Percentiles rank a stretch among this genome's conserved stretches.
These are phyloP conservation scores for Nezara viridula DNA, from an alignment of 2,888 invertebrate species.

Conservation along the genomic window DNA sequence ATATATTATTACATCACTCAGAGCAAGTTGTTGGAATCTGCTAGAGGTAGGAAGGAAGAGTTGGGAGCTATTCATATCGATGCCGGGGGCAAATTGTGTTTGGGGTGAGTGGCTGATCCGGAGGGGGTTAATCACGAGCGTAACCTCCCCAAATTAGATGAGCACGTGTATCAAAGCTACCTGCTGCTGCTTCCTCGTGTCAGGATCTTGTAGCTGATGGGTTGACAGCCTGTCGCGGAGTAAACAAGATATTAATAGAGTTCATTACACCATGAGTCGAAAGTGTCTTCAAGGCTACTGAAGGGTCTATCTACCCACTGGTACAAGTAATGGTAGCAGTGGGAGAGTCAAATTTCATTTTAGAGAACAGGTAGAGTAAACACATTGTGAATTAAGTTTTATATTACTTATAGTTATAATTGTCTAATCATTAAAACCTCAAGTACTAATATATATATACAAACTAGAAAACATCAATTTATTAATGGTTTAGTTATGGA, in stretches of 20 bases:
- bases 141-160: slow-evolving; percentile 19
- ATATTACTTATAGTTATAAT: too few relatives aligned
- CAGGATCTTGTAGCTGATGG: background rate
- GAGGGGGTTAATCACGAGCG: background rate
- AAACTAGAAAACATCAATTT: too few relatives aligned
- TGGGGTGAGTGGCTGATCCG: background rate
- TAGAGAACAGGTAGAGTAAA: too few relatives aligned
- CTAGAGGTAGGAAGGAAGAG: background rate
- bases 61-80: background rate
- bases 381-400: too few relatives aligned
- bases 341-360: too few relatives aligned
- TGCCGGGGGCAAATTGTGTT: slow-evolving; percentile 11
- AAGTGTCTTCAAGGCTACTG: background rate
- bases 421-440: too few relatives aligned
- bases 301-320: background rate
- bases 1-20: background rate
- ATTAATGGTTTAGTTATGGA: too few relatives aligned
- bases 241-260: background rate
- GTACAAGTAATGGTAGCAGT: too few relatives aligned
- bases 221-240: background rate
- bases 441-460: too few relatives aligned
- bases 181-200: background rate
- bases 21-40: background rate
- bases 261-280: background rate
- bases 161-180: background rate